Evolutionary conservation across 2,888 invertebrate species (phyloP).

Genomic region (Deroplatys truncata): DNA sequence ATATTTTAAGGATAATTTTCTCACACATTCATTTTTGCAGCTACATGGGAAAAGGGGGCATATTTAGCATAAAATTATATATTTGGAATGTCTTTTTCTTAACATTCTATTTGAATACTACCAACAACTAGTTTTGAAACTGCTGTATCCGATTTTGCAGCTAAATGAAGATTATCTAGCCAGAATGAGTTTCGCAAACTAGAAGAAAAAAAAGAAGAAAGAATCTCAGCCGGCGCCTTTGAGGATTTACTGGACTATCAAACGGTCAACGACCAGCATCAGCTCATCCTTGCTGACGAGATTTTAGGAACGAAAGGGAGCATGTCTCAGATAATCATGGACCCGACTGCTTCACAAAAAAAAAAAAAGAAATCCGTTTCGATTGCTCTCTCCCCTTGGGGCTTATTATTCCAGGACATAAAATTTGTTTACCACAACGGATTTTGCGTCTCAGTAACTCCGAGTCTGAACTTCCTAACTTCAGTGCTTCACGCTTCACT

Average conservation of each 20-base stretch:
- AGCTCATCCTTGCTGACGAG: neutral
- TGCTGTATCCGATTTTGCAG: no score
- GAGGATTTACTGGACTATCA: neutral
- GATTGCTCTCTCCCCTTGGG: neutral
- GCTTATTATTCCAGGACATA: neutral
- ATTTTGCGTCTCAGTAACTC: neutral
- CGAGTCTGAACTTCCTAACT: neutral
- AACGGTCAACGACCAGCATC: neutral
- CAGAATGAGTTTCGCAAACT: no score
- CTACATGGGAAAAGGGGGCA: no score
- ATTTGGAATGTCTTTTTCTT: no score
- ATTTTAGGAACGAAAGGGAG: neutral
- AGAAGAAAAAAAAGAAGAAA: neutral
- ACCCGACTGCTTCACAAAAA: no score
- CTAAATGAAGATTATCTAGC: no score
- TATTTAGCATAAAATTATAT: no score
- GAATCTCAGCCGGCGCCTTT: neutral
- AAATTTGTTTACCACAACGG: neutral
- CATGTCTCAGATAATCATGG: neutral
- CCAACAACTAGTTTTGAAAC: no score
- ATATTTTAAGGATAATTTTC: no score
- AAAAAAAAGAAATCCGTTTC: no score
- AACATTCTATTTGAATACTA: no score
- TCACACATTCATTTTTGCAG: no score
- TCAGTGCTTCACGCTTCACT: neutral